A percentile compares a stretch with the other conserved stretches of the same genome.
These are phyloP conservation scores for Sebastes elongatus DNA, from an alignment of 2,797 vertebrate species.

Conservation along the genomic window DNA sequence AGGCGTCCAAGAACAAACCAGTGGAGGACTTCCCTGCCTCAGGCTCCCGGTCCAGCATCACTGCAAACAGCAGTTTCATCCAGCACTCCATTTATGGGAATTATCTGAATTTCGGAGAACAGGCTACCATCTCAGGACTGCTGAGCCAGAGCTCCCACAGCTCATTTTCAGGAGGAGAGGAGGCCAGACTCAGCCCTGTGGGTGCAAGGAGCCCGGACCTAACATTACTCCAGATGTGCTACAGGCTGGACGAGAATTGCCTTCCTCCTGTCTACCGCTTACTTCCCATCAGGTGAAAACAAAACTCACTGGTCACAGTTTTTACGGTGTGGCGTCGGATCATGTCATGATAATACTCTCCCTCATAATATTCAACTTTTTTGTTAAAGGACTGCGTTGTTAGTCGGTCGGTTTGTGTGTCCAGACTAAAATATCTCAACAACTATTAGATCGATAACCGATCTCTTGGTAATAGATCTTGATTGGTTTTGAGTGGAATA, in stretches of 20 bases:
- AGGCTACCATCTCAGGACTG: slow-evolving; percentile 11
- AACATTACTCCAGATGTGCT: slow-evolving; percentile 69
- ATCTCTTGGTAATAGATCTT: too few species aligned
- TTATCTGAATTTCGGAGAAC: slow-evolving; percentile 15
- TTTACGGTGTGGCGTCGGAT: neutral
- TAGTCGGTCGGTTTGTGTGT: too few species aligned
- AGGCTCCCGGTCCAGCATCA: slow-evolving; percentile 29
- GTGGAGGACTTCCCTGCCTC: slow-evolving; percentile 25
- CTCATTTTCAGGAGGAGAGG: slow-evolving; percentile 40
- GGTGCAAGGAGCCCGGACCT: slow-evolving; percentile 55
- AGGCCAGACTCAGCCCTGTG: slow-evolving; percentile 2
- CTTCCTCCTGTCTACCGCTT: slow-evolving; percentile 68
- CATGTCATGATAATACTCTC: neutral
- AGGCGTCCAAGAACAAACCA: slow-evolving; percentile 40
- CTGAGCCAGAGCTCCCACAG: slow-evolving; percentile 18
- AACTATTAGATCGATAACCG: too few species aligned
- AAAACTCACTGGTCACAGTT: neutral
- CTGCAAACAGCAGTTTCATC: slow-evolving; percentile 14
- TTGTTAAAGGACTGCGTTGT: too few species aligned
- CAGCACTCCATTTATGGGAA: neutral
- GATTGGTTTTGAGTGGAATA: too few species aligned
- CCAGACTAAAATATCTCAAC: neutral
- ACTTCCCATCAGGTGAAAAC: slow-evolving; percentile 69
- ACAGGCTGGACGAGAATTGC: slow-evolving; percentile 73
- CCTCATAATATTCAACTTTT: neutral